phyloP scores from a whole-genome alignment of 2,888 invertebrate species.

The Polia nebulosa region DNA sequence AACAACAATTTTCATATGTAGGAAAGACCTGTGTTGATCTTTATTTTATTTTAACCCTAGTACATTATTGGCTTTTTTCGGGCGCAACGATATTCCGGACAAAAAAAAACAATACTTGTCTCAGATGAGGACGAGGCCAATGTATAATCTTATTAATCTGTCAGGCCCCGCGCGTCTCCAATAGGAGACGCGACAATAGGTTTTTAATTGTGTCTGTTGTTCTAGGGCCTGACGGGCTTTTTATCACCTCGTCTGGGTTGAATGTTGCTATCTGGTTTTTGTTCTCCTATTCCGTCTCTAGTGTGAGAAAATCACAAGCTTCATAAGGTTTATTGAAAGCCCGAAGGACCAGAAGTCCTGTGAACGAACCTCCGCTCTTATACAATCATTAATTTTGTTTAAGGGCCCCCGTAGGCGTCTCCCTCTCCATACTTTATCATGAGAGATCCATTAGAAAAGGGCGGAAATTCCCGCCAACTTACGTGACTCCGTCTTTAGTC shows the following conservation, averaged over 20 bases:
- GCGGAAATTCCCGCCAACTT: not conserved
- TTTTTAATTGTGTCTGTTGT: no score
- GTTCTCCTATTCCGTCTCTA: not conserved
- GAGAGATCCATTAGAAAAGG: not conserved
- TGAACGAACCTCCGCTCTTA: not conserved
- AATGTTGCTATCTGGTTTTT: not conserved
- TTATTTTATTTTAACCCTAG: not conserved
- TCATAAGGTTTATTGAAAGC: not conserved
- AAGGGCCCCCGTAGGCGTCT: no score
- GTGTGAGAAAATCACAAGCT: not conserved
- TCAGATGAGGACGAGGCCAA: no score
- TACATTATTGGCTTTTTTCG: no score
- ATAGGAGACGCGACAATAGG: no score
- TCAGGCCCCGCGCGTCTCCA: no score
- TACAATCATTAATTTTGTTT: conserved; percentile 9
- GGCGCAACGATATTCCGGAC: no score
- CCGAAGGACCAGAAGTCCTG: not conserved
- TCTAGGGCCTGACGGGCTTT: no score
- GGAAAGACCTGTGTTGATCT: no score
- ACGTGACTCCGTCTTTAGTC: not conserved
- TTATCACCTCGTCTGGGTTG: not conserved
- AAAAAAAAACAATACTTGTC: not conserved
- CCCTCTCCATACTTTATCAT: not conserved
- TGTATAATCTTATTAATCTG: no score
- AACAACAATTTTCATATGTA: no score